phyloP scores from a whole-genome alignment of 92 coral and sea anemone genomes.

The Paramuricea clavata region DNA sequence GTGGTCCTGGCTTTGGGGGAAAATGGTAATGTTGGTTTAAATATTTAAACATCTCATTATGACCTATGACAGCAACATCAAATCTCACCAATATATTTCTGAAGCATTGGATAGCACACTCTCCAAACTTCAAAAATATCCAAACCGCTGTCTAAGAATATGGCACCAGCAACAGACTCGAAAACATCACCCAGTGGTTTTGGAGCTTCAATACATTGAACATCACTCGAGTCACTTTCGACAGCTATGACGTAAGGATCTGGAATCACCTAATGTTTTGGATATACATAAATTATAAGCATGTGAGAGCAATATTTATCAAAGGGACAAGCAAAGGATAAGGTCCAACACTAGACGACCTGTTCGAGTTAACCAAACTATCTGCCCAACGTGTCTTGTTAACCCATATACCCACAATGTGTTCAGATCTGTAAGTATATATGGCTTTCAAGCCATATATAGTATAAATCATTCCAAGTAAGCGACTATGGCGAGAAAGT shows the following conservation, averaged over 20 bases:
- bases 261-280: conserved; percentile 72
- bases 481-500: too few species aligned
- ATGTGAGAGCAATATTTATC: too few species aligned
- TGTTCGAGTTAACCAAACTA: too few species aligned
- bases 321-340: too few species aligned
- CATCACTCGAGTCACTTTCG: conserved; percentile 51
- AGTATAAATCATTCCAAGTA: too few species aligned
- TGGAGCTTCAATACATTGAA: conserved; percentile 92
- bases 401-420: too few species aligned
- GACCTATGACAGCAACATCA: neutral
- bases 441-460: too few species aligned
- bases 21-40: neutral
- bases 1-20: too few species aligned
- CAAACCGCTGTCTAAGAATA: conserved; percentile 98
- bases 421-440: too few species aligned
- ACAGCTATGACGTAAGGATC: conserved; percentile 85
- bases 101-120: conserved; percentile 93
- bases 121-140: conserved; percentile 83
- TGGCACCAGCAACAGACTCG: conserved; percentile 98
- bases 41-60: neutral
- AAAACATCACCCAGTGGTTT: conserved; percentile 96
- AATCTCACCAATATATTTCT: conserved; percentile 81
- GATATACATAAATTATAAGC: neutral
- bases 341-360: too few species aligned
- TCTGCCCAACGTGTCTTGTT: too few species aligned